A percentile compares a stretch with the other conserved stretches of the same genome.
Evolutionary conservation across 2,888 invertebrate species (phyloP).

Genomic region (Caenorhabditis sp.): DNA sequence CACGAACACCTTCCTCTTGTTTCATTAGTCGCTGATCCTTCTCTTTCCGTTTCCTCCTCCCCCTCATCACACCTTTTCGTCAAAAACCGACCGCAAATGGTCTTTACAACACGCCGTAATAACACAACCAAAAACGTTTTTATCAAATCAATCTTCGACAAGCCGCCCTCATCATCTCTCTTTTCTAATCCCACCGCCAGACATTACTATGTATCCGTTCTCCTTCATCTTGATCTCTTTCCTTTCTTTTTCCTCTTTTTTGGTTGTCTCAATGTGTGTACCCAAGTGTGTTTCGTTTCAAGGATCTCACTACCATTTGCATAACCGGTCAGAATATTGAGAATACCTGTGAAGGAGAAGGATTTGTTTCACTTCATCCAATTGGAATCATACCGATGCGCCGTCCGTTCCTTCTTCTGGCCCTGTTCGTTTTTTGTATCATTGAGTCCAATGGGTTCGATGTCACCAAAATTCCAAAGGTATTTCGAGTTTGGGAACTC

Average conservation of each 20-base stretch:
- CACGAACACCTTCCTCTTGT: not conserved
- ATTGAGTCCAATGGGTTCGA: not conserved
- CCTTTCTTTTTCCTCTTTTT: slow-evolving; percentile 10
- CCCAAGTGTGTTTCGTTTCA: slow-evolving; percentile 14
- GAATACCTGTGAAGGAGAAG: not conserved
- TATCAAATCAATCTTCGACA: slow-evolving; percentile 38
- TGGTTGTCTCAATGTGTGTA: no score
- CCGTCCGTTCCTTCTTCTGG: slow-evolving; percentile 4
- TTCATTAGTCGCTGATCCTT: slow-evolving; percentile 8
- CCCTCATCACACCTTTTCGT: slow-evolving; percentile 38
- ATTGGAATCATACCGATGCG: slow-evolving; percentile 1
- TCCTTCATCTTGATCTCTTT: slow-evolving; percentile 31
- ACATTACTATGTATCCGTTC: slow-evolving; percentile 40
- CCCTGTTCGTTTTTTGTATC: no score
- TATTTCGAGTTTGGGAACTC: not conserved
- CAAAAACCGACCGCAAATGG: slow-evolving; percentile 33
- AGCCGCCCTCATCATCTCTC: slow-evolving; percentile 23
- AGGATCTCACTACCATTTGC: slow-evolving; percentile 37
- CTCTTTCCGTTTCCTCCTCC: no score
- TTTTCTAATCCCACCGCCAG: slow-evolving; percentile 24
- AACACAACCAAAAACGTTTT: slow-evolving; percentile 23
- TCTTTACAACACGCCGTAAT: slow-evolving; percentile 29
- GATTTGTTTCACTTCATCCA: not conserved
- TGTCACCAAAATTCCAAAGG: slow-evolving; percentile 34
- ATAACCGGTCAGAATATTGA: slow-evolving; percentile 17